Evolutionary conservation across 2,888 invertebrate species (phyloP), one percentile per base, ranked within the genome.

Genomic region (Conistra vaccinii): DNA sequence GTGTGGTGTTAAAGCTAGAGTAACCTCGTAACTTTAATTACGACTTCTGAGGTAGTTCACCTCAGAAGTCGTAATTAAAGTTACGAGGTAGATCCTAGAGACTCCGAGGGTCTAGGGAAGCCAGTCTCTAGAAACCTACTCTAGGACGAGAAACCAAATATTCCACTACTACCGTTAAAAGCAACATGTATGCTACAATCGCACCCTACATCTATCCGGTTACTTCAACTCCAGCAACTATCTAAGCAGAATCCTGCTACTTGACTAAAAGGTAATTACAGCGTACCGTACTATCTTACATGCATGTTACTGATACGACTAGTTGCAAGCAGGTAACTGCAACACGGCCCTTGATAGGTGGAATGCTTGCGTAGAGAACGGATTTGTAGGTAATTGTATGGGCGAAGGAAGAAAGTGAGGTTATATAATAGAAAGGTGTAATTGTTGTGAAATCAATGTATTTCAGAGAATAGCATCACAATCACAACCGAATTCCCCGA

Each of bases 311-410:
- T 62, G 70, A 75, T 82, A 81, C 23, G 23, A 26, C 66, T n/a
- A 51, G 57, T 53, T 63, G 70, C 26, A 66, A 39, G n/a, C 71
- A 72, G 63, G 70, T 81, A 73, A 81, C 82, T 82, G 71, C 82
- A 72, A 81, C 55, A 66, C 55, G 62, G 70, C 48, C 53, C 58
- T 61, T 29, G 62, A 60, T 32, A 48, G n/a, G 26, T 72, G 7
- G 26, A 71, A n/a, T 69, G 32, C 61, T 51, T 63, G 68, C 23
- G 35, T 61, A 55, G 39, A 69, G 61, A 29, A 32, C 12, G 48
- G 23, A 45, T 17, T 2, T 57, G 60, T 51, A n/a, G 0, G 26
- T 35, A 32, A 12, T 26, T 45, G 26, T 26, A 29, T 26, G 45
- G 14, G 9, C 17, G 5, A 20, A 20, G 23, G 14, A 53, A 61